Percentiles rank a stretch among this genome's conserved stretches.
Conservation (phyloP, 1,140 invertebrate genomes). For the Lamellibrachia luymesi region DNA sequence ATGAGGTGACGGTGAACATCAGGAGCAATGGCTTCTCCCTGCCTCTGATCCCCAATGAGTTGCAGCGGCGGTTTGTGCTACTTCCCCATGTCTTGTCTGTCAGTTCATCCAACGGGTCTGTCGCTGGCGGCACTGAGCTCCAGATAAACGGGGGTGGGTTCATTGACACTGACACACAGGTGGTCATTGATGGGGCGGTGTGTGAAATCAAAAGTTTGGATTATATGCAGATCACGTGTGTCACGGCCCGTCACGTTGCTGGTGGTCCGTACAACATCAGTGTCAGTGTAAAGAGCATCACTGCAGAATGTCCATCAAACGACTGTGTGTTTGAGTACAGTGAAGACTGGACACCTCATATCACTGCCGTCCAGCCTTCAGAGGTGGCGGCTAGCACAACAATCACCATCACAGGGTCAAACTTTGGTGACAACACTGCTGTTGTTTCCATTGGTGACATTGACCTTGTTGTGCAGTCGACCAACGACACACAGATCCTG, state of each 20-base stretch:
- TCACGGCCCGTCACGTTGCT: background rate
- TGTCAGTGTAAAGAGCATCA: background rate
- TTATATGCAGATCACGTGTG: background rate
- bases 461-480: background rate
- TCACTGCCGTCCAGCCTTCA: background rate
- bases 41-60: background rate
- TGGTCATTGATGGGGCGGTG: background rate
- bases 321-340: slow-evolving; percentile 8
- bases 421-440: background rate
- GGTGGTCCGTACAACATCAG: background rate
- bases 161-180: background rate
- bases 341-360: background rate
- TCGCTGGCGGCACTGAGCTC: slow-evolving; percentile 15
- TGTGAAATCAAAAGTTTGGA: background rate
- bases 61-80: background rate
- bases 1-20: slow-evolving; percentile 8
- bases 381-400: background rate
- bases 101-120: background rate
- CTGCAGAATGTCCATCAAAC: slow-evolving; percentile 6
- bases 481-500: background rate
- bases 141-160: slow-evolving; percentile 1
- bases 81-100: background rate
- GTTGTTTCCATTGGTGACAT: slow-evolving; percentile 7
- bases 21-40: background rate
- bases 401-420: slow-evolving; percentile 17